These are phyloP conservation scores for Tapirus terrestris DNA, from an alignment of 2,113 vertebrate genomes.

Conservation along the genomic window DNA sequence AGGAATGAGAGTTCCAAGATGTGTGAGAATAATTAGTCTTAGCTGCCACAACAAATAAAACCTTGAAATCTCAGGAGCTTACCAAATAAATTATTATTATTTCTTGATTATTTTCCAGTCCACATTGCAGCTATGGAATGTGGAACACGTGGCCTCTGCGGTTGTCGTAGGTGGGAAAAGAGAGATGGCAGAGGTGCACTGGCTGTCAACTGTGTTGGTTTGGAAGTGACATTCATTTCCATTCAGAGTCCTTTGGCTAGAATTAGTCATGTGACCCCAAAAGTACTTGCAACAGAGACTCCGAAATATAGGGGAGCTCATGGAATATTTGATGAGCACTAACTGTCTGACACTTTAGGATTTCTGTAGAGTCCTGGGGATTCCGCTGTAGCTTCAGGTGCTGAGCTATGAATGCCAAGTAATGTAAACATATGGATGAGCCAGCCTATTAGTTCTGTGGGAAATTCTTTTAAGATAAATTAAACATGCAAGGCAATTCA, in stretches of 20 bases:
- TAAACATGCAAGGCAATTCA: neutral
- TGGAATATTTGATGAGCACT: neutral
- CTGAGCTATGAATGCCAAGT: neutral
- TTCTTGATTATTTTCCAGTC: slow-evolving; percentile 5
- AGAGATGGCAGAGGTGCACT: neutral
- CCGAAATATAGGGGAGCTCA: neutral
- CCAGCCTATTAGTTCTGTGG: neutral
- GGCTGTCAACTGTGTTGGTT: neutral
- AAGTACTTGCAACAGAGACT: neutral
- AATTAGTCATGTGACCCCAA: neutral
- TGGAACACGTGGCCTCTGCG: neutral
- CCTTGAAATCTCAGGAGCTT: neutral
- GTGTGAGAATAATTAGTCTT: neutral
- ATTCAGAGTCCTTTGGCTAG: neutral
- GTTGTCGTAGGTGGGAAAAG: neutral
- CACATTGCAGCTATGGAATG: neutral
- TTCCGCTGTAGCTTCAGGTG: neutral
- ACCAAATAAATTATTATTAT: neutral
- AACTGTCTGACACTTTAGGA: neutral
- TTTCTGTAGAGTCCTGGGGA: neutral
- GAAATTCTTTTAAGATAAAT: neutral
- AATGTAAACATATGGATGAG: neutral
- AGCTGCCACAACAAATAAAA: neutral
- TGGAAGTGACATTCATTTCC: neutral
- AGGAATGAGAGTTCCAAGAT: neutral